Evolutionary conservation across 2,113 vertebrate genomes (phyloP), one percentile per base, ranked within the genome.

Genomic region (Clarias gariepinus): DNA sequence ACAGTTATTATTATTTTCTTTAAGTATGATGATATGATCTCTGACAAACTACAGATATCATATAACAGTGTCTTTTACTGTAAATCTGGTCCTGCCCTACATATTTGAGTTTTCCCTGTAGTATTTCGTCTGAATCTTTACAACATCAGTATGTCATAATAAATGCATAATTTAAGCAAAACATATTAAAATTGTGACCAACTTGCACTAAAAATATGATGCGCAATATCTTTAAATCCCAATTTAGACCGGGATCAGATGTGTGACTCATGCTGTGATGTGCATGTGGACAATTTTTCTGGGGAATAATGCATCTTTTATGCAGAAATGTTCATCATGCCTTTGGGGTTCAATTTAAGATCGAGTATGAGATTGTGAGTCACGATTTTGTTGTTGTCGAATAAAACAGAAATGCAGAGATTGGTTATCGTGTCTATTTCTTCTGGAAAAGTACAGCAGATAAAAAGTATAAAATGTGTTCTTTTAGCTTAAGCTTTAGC

Each of bases 281-380:
- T 57, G 52, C 57, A 84, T 7, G 57, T 77, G 83, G 71, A 63
- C 57, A 52, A 21, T 85, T 76, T 47, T 52, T 41, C 57, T 61
- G 23, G 28, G 76, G 53, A 21, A 63, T 69, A 36, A 83, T 69
- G 47, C 81, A 63, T 63, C 33, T 58, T 83, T 83, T 83, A 83
- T 83, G 30, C 58, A 52, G 25, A 66, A 76, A 28, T 82, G 60
- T 86, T 86, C 53, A 57, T 12, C n/a, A 25, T 63, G 81, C 81
- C 58, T 83, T 77, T 73, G 55, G 30, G 81, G 36, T 69, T 63
- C 57, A 77, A 64, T 86, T 86, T 86, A 86, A 61, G 85, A 52
- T n/a, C 53, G 60, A 21, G 60, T 76, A 86, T 88, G 77, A 74
- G 63, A 73, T 83, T 28, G 3, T 53, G 18, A 73, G 57, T 53